These are phyloP conservation scores for Bolinopsis microptera DNA, from an alignment of 37 sponge, comb jelly and placozoan species.

Conservation along the genomic window DNA sequence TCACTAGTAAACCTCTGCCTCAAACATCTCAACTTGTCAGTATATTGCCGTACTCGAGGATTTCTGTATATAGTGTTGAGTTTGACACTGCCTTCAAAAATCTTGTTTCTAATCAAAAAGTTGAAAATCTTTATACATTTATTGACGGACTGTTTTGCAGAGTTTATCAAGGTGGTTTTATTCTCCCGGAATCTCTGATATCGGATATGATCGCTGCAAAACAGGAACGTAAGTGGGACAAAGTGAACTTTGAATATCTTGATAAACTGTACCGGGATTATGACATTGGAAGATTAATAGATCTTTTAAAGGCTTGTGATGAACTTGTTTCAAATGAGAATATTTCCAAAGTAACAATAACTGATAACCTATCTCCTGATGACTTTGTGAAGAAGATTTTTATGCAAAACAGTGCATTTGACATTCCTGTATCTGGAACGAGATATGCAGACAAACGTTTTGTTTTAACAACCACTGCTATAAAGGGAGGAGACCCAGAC, in stretches of 20 bases:
- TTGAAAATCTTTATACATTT: not conserved
- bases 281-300: not conserved
- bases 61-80: not conserved
- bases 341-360: not conserved
- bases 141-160: not conserved
- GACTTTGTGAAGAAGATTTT: not conserved
- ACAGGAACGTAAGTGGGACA: not conserved
- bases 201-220: not conserved
- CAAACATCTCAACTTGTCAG: not conserved
- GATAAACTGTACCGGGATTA: not conserved
- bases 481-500: not conserved
- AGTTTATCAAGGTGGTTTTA: not conserved
- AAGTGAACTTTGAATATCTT: not conserved
- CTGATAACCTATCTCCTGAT: not conserved
- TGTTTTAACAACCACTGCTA: not conserved
- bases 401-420: not conserved
- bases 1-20: not conserved
- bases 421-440: not conserved
- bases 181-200: not conserved
- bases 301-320: not conserved
- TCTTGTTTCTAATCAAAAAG: not conserved
- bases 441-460: not conserved
- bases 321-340: not conserved
- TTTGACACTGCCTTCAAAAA: not conserved
- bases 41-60: not conserved